phyloP scores from a whole-genome alignment of 2,888 invertebrate genomes.

The Cephus pygmeus region DNA sequence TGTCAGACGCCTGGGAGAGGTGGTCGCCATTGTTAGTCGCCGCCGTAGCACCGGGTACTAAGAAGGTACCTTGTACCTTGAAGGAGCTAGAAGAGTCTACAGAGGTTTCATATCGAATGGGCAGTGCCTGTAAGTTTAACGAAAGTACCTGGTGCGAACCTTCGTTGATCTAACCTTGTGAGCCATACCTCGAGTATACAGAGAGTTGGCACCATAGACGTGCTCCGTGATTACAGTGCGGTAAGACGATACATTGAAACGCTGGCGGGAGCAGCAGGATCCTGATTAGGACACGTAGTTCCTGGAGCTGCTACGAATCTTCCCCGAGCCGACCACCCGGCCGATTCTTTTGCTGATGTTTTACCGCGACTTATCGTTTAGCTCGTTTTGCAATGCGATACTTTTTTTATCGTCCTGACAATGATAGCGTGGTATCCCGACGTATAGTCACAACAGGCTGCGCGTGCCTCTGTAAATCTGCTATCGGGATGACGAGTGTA shows the following conservation, averaged over 20 bases:
- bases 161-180: not conserved
- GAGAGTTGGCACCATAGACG: not conserved
- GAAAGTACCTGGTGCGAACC: not conserved
- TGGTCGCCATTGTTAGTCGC: conserved; percentile 12
- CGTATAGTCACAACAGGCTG: conserved; percentile 1
- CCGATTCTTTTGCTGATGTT: not conserved
- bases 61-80: not conserved
- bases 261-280: not conserved
- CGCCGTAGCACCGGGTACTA: conserved; percentile 3
- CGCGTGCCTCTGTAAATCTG: not conserved
- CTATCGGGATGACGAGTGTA: not conserved
- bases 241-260: not conserved
- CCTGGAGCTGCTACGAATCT: not conserved
- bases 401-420: not conserved
- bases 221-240: not conserved
- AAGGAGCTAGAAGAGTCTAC: not conserved
- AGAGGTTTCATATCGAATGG: not conserved
- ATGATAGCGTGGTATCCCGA: not conserved
- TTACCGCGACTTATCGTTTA: not conserved
- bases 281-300: not conserved
- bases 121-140: not conserved
- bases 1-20: conserved; percentile 10
- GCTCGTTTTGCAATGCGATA: not conserved
- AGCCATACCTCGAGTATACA: not conserved
- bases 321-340: not conserved